Base-by-base conservation (phyloP, 2,888 invertebrate genomes). In the Torymus aiolomorphi region DNA sequence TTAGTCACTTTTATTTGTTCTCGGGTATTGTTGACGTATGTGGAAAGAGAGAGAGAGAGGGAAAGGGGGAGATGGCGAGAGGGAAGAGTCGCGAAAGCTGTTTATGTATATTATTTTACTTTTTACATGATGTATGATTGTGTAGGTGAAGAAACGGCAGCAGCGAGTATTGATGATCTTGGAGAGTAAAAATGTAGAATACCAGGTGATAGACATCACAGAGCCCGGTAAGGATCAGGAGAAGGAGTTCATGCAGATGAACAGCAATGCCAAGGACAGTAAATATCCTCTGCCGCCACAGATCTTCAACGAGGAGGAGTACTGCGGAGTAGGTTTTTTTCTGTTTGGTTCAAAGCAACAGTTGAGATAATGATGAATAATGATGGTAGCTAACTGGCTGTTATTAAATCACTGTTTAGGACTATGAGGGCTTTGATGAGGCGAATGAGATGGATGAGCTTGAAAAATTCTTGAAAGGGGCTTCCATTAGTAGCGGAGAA, bases 81-180 rank as follows among this genome's bases (percentile, higher is more conserved):
- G 5, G 31, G 31, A 31, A 31, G 31, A 31, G 4, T 31, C 31
- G 31, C 31, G 24, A 10, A 16, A 42, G 5, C 31, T 18, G 14
- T 61, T 14, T 12, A 20, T 51, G 49, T 71, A 5, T 73, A 18
- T n/a, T 56, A 51, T n/a, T n/a, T n/a, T n/a, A n/a, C n/a, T n/a
- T 76, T 75, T 61, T 77, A 62, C 56, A 31, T 20, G 16, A 24
- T 57, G n/a, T 4, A 62, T 70, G 13, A 57, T 61, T 91, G 31
- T 92, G 78, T 89, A 98, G 98, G 97, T 98, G 84, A 97, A 97
- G 91, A 98, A 98, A 91, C 94, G 97, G 86, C 98, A 98, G 91
- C 97, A 97, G 90, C 94, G 97, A 83, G 97, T 98, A 77, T 91
- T 96, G 86, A 96, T 98, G 95, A 96, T 98, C 88, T 92, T 99